Base-by-base conservation (phyloP, 2,888 invertebrate species). In the Omphaloscelis lunosa region DNA sequence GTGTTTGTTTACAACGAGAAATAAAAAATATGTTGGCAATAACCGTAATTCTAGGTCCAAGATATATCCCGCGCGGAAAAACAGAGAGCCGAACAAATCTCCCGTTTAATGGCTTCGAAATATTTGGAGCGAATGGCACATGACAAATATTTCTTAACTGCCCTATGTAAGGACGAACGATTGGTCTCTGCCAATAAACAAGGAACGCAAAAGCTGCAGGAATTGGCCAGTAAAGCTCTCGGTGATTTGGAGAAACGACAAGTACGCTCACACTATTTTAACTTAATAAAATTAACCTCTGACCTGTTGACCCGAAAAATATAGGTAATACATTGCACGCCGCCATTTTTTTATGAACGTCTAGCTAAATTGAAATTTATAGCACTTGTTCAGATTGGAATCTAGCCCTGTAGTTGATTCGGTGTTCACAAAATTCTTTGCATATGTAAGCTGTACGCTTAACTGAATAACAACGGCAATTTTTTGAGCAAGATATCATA, bases 61-160 rank as follows among this genome's bases (percentile, higher is more conserved):
- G 95, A 95, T 91, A 93, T 95, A 90, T 94, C 95, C 74, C 93
- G 93, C 23, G 92, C 94, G 74, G 95, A 95, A 90, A 94, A 94
- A 91, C 95, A 96, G 79, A 94, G 90, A 87, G 88, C 91, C 69
- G 91, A 94, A 76, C 94, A 94, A 90, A 95, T 95, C 88, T 94
- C 94, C 76, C 94, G 95, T 67, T 89, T 96, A 91, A 96, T 96
- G 96, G 94, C 96, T 70, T 96, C 96, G 69, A 96, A 95, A 91
- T 96, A 96, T 93, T 93, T 96, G 91, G 94, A 95, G 85, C 93
- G 95, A 91, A 96, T 96, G 96, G 96, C 96, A 71, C 95, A 96
- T 87, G 96, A 96, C 91, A 96, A 96, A 92, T 93, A 96, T 92
- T 96, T 96, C 87, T 93, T 96, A 82, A 94, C 91, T 68, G 92